These are phyloP conservation scores for Varecia variegata DNA, from an alignment of 2,797 vertebrate genomes.

Conservation along the genomic window DNA sequence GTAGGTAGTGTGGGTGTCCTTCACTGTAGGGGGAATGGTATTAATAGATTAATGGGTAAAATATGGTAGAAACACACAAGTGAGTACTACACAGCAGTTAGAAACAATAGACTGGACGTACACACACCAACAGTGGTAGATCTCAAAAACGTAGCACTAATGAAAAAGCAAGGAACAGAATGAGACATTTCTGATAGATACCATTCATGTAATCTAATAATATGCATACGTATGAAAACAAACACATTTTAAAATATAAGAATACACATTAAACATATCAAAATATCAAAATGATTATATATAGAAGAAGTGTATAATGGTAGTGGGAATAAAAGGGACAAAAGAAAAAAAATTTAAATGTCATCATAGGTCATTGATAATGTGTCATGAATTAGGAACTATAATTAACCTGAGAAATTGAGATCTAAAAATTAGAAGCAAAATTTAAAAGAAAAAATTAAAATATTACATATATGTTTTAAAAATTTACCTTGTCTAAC, in stretches of 20 bases:
- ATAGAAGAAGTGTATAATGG: background rate
- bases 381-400: background rate
- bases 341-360: background rate
- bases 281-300: background rate
- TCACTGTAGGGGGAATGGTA: background rate
- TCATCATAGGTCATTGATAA: background rate
- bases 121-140: background rate
- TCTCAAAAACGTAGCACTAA: background rate
- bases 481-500: background rate
- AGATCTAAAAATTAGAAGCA: background rate
- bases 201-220: background rate
- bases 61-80: background rate
- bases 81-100: background rate
- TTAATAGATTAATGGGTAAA: background rate
- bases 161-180: background rate
- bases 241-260: background rate
- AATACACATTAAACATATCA: background rate
- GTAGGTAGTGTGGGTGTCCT: background rate
- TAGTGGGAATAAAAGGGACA: background rate
- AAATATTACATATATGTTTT: background rate
- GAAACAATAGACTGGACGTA: background rate
- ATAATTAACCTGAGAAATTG: background rate
- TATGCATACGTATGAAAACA: background rate
- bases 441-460: background rate
- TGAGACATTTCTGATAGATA: background rate